These are phyloP conservation scores for Cantharis nigra DNA, from an alignment of 2,888 invertebrate species.

Conservation along the genomic window DNA sequence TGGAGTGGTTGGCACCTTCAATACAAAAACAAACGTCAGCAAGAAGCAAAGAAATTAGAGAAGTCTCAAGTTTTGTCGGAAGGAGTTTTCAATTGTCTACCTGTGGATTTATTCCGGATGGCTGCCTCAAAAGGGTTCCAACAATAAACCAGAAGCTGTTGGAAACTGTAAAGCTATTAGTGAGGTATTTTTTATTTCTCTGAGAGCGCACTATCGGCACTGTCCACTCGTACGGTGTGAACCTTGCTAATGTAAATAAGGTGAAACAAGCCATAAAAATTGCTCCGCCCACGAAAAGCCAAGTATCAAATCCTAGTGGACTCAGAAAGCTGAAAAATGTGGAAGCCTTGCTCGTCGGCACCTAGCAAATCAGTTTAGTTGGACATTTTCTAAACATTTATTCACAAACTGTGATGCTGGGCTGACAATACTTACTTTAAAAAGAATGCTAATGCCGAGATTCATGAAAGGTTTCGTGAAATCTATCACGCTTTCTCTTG, in stretches of 20 bases:
- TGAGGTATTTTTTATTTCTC: constrained; percentile 46
- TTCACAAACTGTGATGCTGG: background rate
- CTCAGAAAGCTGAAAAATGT: constrained; percentile 69
- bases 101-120: constrained; percentile 65
- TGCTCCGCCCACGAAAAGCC: constrained; percentile 66
- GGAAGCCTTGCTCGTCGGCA: constrained; percentile 63
- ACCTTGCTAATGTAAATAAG: constrained; percentile 64
- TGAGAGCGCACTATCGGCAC: constrained; percentile 53
- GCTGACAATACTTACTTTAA: constrained; percentile 63
- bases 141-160: constrained; percentile 72
- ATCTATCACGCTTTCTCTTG: constrained; percentile 86
- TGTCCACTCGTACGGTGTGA: constrained; percentile 67
- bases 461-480: constrained; percentile 94
- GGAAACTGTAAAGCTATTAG: constrained; percentile 66
- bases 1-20: constrained; percentile 71
- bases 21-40: constrained; percentile 27
- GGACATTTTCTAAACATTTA: background rate
- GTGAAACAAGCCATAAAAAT: constrained; percentile 64
- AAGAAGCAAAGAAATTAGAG: constrained; percentile 1
- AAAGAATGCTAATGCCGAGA: constrained; percentile 85
- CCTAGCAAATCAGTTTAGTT: constrained; percentile 43
- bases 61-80: constrained; percentile 11
- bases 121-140: constrained; percentile 68
- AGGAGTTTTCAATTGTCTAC: constrained; percentile 42
- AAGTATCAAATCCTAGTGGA: constrained; percentile 68